Evolutionary conservation across 2,888 invertebrate species (phyloP).

Genomic region (Pyrocoelia pectoralis): DNA sequence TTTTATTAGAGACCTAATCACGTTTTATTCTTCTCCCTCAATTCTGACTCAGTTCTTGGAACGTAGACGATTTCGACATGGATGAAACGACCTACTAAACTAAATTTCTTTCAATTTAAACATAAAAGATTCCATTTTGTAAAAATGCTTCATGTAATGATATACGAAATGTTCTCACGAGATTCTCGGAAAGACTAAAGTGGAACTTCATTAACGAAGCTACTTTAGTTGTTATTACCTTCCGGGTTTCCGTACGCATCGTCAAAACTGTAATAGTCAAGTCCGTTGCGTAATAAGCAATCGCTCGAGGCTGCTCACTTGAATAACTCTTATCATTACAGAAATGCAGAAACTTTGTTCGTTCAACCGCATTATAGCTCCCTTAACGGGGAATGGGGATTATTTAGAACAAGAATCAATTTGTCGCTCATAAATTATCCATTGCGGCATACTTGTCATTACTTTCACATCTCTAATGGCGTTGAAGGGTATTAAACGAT

Average conservation of each 20-base stretch:
- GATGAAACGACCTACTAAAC: slow-evolving; percentile 26
- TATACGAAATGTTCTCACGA: background rate
- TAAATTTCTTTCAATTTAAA: slow-evolving; percentile 21
- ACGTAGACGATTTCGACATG: slow-evolving; percentile 11
- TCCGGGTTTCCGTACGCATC: slow-evolving; percentile 13
- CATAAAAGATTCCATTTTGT: slow-evolving; percentile 10
- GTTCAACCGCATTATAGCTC: background rate
- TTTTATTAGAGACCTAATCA: slow-evolving; percentile 46
- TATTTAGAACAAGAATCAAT: slow-evolving; percentile 1
- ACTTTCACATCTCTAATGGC: too few relatives aligned
- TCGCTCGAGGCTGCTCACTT: slow-evolving; percentile 14
- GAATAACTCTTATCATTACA: slow-evolving; percentile 16
- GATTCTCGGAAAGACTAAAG: background rate
- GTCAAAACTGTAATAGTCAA: slow-evolving; percentile 14
- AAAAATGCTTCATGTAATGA: slow-evolving; percentile 6
- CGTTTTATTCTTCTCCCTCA: slow-evolving; percentile 27
- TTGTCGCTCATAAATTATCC: background rate
- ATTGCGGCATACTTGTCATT: background rate
- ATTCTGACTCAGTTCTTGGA: slow-evolving; percentile 14
- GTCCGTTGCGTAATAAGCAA: slow-evolving; percentile 17
- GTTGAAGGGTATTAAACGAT: too few relatives aligned
- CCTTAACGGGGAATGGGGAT: background rate
- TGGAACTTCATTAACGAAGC: slow-evolving; percentile 16
- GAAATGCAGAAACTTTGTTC: background rate
- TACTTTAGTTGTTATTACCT: slow-evolving; percentile 19